Base-by-base conservation (phyloP, 2,113 vertebrate species). In the Pteronura brasiliensis region DNA sequence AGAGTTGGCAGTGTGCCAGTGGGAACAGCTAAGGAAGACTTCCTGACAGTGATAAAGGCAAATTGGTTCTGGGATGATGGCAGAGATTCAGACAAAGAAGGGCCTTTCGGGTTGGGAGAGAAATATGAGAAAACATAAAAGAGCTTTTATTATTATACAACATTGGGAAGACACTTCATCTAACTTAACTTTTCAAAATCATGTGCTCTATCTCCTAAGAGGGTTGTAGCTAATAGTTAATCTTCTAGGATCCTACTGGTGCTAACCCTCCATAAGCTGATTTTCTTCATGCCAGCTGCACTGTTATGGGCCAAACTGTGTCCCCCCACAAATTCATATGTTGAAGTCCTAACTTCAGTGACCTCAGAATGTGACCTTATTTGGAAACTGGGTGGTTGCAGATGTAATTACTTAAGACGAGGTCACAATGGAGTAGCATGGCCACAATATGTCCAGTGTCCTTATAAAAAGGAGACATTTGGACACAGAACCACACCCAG, bases 111-210 rank as follows among this genome's bases (percentile, higher is more conserved):
- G 18, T 13, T 72, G n/a, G 27, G 21, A 82, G 18, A 77, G 15
- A 71, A 71, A 44, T 31, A 4, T 36, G 11, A 52, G 25, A n/a
- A 76, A 92, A 49, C 27, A 47, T 4, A 34, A 79, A 47, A 7
- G 20, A 69, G 6, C 7, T 17, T 65, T 63, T 31, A 67, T 77
- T 80, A 74, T 80, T 74, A 11, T 23, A 25, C 18, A 74, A 36
- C 36, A 47, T 47, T 55, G 34, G 29, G 36, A 34, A 34, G 49
- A 87, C 0, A 0, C 15, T 87, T 65, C 49, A 55, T 34, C 44
- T 52, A 74, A 81, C 74, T 74, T 49, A 91, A 42, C 69, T 94
- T 86, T 71, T 49, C 23, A 90, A 96, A 74, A 88, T 44, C 92
- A 61, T 23, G 55, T 29, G 14, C 27, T 81, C 42, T 95, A 71